These are phyloP conservation scores for Heliornis fulica DNA, from an alignment of 2,113 vertebrate species.

Conservation along the genomic window DNA sequence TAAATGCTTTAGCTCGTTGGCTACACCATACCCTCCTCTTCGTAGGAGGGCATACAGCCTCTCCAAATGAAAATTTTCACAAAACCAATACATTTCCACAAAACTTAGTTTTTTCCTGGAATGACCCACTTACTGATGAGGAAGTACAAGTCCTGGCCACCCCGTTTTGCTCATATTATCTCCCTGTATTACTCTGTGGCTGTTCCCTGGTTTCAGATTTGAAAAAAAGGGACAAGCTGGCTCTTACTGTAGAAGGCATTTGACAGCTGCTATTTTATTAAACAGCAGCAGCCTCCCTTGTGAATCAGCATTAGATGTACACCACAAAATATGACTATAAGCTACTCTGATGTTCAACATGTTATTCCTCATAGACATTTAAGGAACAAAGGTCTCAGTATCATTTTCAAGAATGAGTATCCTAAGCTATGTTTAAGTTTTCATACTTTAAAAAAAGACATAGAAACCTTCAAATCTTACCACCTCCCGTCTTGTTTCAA, in stretches of 20 bases:
- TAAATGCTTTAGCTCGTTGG: background rate
- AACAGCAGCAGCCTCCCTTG: background rate
- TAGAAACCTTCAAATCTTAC: background rate
- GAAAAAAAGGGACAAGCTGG: fast-evolving
- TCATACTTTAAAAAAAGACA: background rate
- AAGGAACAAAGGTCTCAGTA: background rate
- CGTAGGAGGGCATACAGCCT: background rate
- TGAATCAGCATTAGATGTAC: background rate
- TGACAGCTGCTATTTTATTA: background rate
- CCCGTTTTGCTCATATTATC: background rate
- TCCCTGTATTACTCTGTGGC: no score
- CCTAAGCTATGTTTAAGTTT: no score
- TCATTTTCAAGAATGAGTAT: background rate
- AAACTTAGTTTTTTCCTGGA: background rate
- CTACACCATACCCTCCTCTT: fast-evolving
- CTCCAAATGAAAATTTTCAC: background rate
- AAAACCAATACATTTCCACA: fast-evolving
- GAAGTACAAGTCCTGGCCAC: background rate
- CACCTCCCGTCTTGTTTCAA: background rate
- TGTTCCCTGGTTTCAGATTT: background rate
- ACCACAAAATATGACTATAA: background rate
- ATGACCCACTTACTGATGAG: background rate
- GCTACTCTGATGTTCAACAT: background rate
- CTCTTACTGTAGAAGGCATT: background rate
- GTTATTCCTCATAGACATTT: background rate